Conservation (phyloP, 1,140 invertebrate species). For the Eubasilissa regina region DNA sequence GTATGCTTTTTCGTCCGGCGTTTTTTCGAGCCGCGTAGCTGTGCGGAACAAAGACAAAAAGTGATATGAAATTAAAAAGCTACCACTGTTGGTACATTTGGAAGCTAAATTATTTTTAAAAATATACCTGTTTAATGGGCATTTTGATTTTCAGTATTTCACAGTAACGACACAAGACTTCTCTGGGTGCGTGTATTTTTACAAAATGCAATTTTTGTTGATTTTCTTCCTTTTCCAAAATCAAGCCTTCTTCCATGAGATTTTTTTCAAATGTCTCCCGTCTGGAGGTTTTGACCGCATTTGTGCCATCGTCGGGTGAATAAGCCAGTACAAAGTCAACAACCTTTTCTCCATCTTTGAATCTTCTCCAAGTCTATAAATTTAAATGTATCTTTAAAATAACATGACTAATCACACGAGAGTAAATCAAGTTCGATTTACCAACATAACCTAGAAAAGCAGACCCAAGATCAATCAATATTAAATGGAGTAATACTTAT, state of each 20-base stretch:
- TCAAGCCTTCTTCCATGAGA: conserved; percentile 74
- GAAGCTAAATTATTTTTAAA: too few species aligned
- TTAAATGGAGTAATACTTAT: not conserved
- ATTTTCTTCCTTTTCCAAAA: conserved; percentile 76
- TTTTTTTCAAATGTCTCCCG: conserved; percentile 76
- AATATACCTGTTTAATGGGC: conserved; percentile 83
- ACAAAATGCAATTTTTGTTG: conserved; percentile 76
- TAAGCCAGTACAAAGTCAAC: conserved; percentile 82
- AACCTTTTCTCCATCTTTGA: conserved; percentile 67
- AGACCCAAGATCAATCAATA: conserved; percentile 6
- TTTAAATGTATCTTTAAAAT: not conserved
- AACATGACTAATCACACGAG: not conserved
- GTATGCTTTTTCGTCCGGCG: too few species aligned
- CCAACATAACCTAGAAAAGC: conserved; percentile 21
- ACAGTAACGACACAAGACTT: conserved; percentile 86
- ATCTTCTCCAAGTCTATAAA: conserved; percentile 64
- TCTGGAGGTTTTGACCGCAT: conserved; percentile 66
- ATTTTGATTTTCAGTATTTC: conserved; percentile 92
- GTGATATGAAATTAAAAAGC: too few species aligned
- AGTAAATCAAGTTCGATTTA: conserved; percentile 7
- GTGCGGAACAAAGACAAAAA: too few species aligned
- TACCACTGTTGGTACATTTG: too few species aligned
- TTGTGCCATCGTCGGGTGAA: conserved; percentile 66
- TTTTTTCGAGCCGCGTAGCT: too few species aligned
- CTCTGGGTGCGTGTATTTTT: conserved; percentile 85